A percentile compares a stretch with the other conserved stretches of the same genome.
phyloP scores from a whole-genome alignment of 2,113 vertebrate species.

The Siniperca knerii region DNA sequence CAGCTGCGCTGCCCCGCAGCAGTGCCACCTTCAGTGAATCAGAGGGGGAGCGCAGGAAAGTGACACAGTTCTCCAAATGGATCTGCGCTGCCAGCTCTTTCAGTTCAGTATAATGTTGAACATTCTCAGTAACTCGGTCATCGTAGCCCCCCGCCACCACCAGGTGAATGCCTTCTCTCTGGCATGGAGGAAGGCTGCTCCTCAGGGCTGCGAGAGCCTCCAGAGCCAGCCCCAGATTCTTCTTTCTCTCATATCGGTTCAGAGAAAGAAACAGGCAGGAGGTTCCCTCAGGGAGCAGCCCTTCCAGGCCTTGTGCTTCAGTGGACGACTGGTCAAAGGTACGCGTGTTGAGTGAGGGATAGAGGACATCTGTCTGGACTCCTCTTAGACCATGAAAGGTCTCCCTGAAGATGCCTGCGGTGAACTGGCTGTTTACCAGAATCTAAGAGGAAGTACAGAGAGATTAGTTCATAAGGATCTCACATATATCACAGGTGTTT shows the following conservation, averaged over 20 bases:
- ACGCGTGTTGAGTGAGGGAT: conserved; percentile 92
- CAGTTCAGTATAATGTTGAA: conserved; percentile 92
- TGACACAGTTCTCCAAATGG: conserved; percentile 84
- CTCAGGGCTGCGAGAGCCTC: conserved; percentile 86
- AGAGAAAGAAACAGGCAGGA: conserved; percentile 93
- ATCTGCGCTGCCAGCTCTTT: conserved; percentile 82
- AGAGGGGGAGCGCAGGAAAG: conserved; percentile 93
- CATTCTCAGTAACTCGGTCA: conserved; percentile 91
- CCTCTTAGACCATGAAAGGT: conserved; percentile 89
- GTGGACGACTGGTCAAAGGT: conserved; percentile 85
- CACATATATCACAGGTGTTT: conserved; percentile 46
- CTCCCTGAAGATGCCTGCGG: conserved; percentile 90
- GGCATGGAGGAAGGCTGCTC: conserved; percentile 77
- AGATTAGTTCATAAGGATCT: conserved; percentile 55
- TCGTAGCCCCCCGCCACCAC: conserved; percentile 97
- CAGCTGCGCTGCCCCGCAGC: conserved; percentile 85
- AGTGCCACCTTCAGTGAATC: conserved; percentile 92
- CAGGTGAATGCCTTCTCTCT: conserved; percentile 89
- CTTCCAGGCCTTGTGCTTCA: conserved; percentile 79
- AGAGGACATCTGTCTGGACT: conserved; percentile 90
- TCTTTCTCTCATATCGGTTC: conserved; percentile 98
- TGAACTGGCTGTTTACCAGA: conserved; percentile 96
- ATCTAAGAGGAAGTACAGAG: conserved; percentile 78
- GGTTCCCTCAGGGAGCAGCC: conserved; percentile 86
- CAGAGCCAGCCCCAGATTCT: conserved; percentile 91